These are phyloP conservation scores for Cebuella pygmaea DNA, from an alignment of 2,797 vertebrate species.

Conservation along the genomic window DNA sequence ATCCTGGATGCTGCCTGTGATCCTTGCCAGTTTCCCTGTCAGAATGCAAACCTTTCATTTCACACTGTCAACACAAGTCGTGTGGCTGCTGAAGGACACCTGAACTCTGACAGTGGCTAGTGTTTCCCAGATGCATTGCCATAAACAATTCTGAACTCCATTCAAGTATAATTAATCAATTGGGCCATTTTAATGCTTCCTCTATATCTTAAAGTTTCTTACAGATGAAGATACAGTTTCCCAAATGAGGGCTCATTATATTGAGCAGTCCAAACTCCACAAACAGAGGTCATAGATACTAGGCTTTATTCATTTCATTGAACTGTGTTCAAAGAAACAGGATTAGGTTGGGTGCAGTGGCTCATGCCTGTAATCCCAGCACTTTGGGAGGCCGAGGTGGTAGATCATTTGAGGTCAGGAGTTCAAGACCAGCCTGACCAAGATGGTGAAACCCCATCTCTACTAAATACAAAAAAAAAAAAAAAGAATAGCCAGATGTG, in stretches of 20 bases:
- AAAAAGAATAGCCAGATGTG: neutral
- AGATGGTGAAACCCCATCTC: neutral
- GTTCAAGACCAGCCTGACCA: neutral
- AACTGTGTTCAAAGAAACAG: slow-evolving; percentile 53
- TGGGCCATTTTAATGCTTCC: neutral
- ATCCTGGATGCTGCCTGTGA: neutral
- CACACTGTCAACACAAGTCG: slow-evolving; percentile 12
- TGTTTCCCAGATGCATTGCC: slow-evolving; percentile 19
- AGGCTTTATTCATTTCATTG: slow-evolving; percentile 37
- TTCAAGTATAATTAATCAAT: slow-evolving; percentile 15
- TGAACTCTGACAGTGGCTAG: slow-evolving; percentile 32
- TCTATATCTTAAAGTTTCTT: slow-evolving; percentile 41
- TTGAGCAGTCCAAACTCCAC: neutral
- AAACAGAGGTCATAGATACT: slow-evolving; percentile 41
- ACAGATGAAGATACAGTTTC: slow-evolving; percentile 52
- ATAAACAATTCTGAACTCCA: slow-evolving; percentile 37
- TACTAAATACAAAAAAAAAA: neutral
- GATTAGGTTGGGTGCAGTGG: neutral
- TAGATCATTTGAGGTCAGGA: neutral
- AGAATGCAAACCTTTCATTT: slow-evolving; percentile 65
- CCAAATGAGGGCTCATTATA: slow-evolving; percentile 25
- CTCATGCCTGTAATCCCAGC: neutral
- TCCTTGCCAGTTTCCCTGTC: slow-evolving; percentile 40
- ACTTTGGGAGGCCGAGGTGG: neutral
- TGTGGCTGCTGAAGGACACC: slow-evolving; percentile 36